These are phyloP conservation scores for Cephus runcator DNA, from an alignment of 2,888 invertebrate genomes.

Conservation along the genomic window DNA sequence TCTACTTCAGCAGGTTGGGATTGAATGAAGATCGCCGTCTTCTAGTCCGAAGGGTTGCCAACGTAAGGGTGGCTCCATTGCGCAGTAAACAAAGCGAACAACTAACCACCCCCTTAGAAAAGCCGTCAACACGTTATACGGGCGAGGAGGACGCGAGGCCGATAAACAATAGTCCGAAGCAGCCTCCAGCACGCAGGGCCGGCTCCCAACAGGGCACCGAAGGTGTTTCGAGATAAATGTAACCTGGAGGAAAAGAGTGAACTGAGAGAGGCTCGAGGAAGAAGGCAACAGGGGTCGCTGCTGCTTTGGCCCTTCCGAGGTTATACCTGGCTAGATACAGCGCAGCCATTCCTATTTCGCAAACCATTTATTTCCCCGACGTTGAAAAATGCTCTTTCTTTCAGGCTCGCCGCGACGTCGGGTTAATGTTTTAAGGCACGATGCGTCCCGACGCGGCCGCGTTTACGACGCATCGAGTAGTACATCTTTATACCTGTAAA, in stretches of 20 bases:
- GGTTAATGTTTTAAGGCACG: slow-evolving; percentile 30
- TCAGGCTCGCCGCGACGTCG: slow-evolving; percentile 21
- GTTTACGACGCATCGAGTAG: background rate
- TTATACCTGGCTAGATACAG: background rate
- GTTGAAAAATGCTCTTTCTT: slow-evolving; percentile 48
- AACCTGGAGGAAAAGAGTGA: slow-evolving; percentile 2
- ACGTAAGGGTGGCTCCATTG: background rate
- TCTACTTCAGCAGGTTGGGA: background rate
- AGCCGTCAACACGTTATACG: background rate
- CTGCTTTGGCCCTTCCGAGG: background rate
- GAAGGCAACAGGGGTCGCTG: background rate
- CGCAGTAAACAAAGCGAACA: background rate
- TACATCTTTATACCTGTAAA: background rate
- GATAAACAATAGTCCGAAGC: background rate
- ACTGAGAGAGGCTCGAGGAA: background rate
- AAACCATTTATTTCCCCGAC: slow-evolving; percentile 47
- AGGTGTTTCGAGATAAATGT: slow-evolving; percentile 15
- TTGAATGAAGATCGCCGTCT: background rate
- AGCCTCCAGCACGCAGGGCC: background rate
- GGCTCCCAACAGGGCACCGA: background rate
- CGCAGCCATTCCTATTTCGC: slow-evolving; percentile 32
- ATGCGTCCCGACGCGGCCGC: background rate
- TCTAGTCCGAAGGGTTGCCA: background rate
- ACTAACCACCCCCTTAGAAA: background rate
- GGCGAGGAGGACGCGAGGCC: background rate